These are phyloP conservation scores for Xenops minutus DNA, from an alignment of 2,797 vertebrate genomes.

Conservation along the genomic window DNA sequence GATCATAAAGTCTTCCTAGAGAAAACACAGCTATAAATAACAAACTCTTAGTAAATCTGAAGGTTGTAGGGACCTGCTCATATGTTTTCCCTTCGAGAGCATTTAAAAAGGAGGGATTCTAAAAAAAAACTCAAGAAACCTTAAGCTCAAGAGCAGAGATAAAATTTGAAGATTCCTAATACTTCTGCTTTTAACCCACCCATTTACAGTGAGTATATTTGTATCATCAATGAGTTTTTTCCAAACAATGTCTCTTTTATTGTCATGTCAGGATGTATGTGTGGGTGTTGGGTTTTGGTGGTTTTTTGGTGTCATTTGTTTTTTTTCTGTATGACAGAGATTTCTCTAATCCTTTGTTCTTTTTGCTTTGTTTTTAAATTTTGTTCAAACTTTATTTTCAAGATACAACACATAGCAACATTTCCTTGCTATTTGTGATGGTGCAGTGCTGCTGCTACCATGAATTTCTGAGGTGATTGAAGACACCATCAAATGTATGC, in stretches of 20 bases:
- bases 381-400: background rate
- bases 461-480: background rate
- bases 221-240: background rate
- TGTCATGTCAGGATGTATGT: background rate
- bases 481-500: fast-evolving
- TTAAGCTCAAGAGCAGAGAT: background rate
- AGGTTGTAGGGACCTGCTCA: background rate
- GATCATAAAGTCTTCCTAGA: background rate
- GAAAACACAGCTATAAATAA: background rate
- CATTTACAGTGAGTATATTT: background rate
- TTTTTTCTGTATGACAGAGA: background rate
- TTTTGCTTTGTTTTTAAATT: background rate
- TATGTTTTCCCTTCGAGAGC: background rate
- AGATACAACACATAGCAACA: fast-evolving
- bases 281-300: too few species aligned
- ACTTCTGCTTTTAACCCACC: background rate
- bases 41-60: background rate
- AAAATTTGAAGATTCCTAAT: background rate
- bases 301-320: too few species aligned
- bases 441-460: background rate
- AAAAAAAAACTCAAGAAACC: background rate
- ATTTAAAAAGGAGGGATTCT: background rate
- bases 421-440: background rate
- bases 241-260: background rate
- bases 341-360: background rate